These are phyloP conservation scores for Paraescarpia echinospica DNA, from an alignment of 1,140 invertebrate genomes.

Conservation along the genomic window DNA sequence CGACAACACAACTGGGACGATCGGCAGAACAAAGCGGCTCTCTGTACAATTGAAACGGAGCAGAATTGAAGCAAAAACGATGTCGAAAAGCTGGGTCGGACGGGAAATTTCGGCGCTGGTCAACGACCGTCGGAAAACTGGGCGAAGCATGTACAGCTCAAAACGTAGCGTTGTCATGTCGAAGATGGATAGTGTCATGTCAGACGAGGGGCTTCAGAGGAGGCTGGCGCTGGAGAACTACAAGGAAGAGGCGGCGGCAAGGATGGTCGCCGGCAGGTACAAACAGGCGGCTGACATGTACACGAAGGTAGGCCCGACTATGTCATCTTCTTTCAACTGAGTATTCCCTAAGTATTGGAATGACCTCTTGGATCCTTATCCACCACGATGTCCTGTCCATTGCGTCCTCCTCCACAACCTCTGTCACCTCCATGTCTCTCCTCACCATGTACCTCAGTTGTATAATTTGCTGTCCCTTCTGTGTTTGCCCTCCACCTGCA, in stretches of 20 bases:
- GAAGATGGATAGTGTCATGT: not conserved
- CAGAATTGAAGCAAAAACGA: not conserved
- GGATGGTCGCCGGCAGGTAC: slow-evolving; percentile 8
- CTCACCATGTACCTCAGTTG: too few relatives aligned
- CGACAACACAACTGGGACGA: not conserved
- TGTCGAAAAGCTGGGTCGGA: not conserved
- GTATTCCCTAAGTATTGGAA: too few relatives aligned
- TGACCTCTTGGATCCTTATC: too few relatives aligned
- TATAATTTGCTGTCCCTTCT: too few relatives aligned
- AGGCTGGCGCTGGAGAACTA: not conserved
- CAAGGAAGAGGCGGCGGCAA: not conserved
- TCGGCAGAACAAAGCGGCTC: not conserved
- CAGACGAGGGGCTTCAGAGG: not conserved
- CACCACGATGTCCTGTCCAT: too few relatives aligned
- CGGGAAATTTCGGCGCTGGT: not conserved
- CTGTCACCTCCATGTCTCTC: too few relatives aligned
- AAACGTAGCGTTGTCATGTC: not conserved
- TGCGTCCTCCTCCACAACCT: too few relatives aligned
- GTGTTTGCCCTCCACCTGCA: too few relatives aligned
- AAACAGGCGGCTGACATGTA: not conserved
- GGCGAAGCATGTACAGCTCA: not conserved
- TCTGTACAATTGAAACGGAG: not conserved
- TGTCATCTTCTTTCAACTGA: too few relatives aligned
- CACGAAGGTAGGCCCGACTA: not conserved
- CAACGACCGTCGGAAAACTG: not conserved